Conservation (phyloP, 2,797 vertebrate genomes). For the Sphaeramia orbicularis region DNA sequence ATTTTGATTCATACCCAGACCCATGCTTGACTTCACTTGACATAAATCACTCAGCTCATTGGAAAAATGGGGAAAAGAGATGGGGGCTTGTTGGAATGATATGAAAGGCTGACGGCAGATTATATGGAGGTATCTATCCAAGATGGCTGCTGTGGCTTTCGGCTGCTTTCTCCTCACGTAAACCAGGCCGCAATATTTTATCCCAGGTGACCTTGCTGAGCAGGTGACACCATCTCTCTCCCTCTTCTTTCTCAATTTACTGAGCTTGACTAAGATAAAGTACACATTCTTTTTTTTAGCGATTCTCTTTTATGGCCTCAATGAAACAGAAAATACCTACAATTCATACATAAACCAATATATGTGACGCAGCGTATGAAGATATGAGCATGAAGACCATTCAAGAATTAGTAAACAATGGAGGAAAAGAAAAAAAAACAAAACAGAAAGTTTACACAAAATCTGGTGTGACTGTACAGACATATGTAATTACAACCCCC, state of each 20-base stretch:
- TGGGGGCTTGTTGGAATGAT: slow-evolving; percentile 46
- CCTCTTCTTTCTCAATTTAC: not conserved
- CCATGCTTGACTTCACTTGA: slow-evolving; percentile 71
- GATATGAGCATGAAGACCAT: too few relatives aligned
- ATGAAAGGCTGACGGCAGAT: slow-evolving; percentile 33
- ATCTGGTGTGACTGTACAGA: too few relatives aligned
- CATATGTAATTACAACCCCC: too few relatives aligned
- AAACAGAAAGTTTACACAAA: too few relatives aligned
- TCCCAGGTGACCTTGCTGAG: slow-evolving; percentile 2
- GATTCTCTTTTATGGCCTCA: too few relatives aligned
- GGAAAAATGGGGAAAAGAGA: slow-evolving; percentile 56
- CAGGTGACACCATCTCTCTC: not conserved
- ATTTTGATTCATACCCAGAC: slow-evolving; percentile 71
- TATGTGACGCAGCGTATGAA: too few relatives aligned
- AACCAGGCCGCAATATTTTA: slow-evolving; percentile 2
- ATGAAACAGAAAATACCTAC: too few relatives aligned
- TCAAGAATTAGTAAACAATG: too few relatives aligned
- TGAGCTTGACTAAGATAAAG: slow-evolving; percentile 1
- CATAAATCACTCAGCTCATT: slow-evolving; percentile 70
- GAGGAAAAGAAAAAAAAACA: too few relatives aligned
- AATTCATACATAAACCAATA: too few relatives aligned
- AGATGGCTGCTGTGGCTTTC: slow-evolving; percentile 33
- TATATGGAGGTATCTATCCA: slow-evolving; percentile 24
- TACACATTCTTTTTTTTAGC: too few relatives aligned
- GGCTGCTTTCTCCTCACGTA: slow-evolving; percentile 7